These are phyloP conservation scores for Idris sp. DNA, from an alignment of 1,140 invertebrate genomes.

Conservation along the genomic window DNA sequence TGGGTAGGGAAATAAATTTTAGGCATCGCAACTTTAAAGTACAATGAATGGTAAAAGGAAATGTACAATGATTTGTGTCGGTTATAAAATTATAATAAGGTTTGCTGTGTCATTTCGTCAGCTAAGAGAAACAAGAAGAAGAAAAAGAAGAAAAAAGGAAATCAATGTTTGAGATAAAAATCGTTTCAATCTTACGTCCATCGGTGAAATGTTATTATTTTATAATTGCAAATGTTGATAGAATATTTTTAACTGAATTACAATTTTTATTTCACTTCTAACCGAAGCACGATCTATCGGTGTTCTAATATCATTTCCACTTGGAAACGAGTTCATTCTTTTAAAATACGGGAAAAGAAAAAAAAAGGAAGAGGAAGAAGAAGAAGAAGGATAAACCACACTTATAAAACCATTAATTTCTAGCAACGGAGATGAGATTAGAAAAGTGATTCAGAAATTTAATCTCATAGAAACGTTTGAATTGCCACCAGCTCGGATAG, in stretches of 20 bases:
- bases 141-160: no score
- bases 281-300: no score
- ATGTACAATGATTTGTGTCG: constrained; percentile 36
- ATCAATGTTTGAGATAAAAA: no score
- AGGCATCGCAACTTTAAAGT: constrained; percentile 5
- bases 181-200: no score
- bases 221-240: neutral
- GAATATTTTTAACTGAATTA: neutral
- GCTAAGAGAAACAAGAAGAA: no score
- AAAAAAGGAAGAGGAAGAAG: no score
- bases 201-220: no score
- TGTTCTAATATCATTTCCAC: constrained; percentile 28
- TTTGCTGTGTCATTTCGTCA: no score
- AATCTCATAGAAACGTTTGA: constrained; percentile 1
- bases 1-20: constrained; percentile 22
- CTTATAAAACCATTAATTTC: constrained; percentile 29
- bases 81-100: constrained; percentile 26
- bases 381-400: constrained; percentile 18
- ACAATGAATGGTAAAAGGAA: constrained; percentile 25
- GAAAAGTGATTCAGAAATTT: constrained; percentile 12
- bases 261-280: neutral
- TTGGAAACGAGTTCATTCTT: constrained; percentile 25
- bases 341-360: no score
- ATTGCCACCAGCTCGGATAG: neutral
- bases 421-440: constrained; percentile 19